These are phyloP conservation scores for Chirona hameri DNA, from an alignment of 2,888 invertebrate genomes.

Conservation along the genomic window DNA sequence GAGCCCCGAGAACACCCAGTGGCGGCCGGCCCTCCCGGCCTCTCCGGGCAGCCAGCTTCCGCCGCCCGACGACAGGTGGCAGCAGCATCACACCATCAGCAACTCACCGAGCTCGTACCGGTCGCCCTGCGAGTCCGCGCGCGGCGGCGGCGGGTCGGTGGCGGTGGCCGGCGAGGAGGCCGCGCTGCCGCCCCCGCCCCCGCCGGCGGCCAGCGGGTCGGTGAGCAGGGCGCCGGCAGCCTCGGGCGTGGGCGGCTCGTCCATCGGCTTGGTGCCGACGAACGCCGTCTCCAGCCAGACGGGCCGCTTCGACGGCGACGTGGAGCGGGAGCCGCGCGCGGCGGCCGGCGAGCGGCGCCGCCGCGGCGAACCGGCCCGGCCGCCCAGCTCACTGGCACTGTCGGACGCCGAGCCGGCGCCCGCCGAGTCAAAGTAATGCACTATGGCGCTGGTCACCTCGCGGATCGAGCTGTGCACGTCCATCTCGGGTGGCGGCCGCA, in stretches of 20 bases:
- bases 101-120: conserved; percentile 25
- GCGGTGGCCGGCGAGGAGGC: conserved; percentile 35
- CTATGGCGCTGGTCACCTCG: conserved; percentile 88
- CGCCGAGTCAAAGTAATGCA: conserved; percentile 67
- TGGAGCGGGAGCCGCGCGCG: background rate
- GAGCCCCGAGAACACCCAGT: background rate
- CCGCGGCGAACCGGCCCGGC: conserved; percentile 53
- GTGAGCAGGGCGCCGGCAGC: conserved; percentile 29
- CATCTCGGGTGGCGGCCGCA: conserved; percentile 46
- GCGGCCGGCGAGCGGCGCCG: conserved; percentile 31
- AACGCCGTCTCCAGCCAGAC: conserved; percentile 93
- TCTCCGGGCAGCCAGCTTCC: background rate
- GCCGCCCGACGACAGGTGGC: background rate
- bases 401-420: conserved; percentile 42
- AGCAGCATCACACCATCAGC: conserved; percentile 12
- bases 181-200: conserved; percentile 23
- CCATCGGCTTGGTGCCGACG: conserved; percentile 76
- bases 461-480: conserved; percentile 81
- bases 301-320: conserved; percentile 47
- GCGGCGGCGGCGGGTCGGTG: conserved; percentile 39
- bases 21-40: background rate
- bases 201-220: conserved; percentile 24
- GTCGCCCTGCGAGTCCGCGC: conserved; percentile 32
- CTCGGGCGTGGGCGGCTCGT: conserved; percentile 60
- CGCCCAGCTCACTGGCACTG: conserved; percentile 45